Conservation (phyloP, 2,888 invertebrate genomes). For the Hartigia nigra region DNA sequence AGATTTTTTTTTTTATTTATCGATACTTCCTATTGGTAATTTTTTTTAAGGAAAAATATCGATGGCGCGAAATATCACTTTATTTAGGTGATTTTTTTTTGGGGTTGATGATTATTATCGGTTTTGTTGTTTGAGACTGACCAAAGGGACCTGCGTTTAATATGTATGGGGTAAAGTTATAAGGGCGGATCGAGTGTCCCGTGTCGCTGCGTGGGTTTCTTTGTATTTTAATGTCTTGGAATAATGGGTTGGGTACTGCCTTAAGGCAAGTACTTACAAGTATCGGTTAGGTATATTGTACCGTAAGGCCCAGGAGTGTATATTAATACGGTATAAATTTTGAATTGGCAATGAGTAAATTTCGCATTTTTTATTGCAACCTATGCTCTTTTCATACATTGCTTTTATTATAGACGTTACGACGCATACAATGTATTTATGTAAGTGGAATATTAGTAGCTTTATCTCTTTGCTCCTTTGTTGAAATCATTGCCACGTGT, state of each 20-base stretch:
- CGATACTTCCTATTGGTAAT: background rate
- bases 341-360: background rate
- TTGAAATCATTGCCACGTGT: background rate
- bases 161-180: slow-evolving; percentile 6
- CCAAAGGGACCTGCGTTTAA: slow-evolving; percentile 2
- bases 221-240: slow-evolving; percentile 5
- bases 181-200: slow-evolving; percentile 4
- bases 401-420: background rate
- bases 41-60: background rate
- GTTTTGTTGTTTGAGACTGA: background rate
- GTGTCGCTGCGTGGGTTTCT: slow-evolving; percentile 4
- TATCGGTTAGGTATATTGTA: background rate
- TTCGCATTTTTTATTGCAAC: background rate
- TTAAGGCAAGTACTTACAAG: background rate
- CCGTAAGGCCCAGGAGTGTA: background rate
- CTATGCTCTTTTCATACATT: too few species aligned
- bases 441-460: background rate
- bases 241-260: background rate
- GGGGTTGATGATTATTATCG: background rate
- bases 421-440: background rate
- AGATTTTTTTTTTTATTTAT: background rate
- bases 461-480: background rate
- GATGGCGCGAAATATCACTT: too few species aligned
- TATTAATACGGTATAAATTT: background rate
- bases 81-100: background rate